These are phyloP conservation scores for Lonchura striata DNA, from an alignment of 2,113 vertebrate genomes.

Conservation along the genomic window DNA sequence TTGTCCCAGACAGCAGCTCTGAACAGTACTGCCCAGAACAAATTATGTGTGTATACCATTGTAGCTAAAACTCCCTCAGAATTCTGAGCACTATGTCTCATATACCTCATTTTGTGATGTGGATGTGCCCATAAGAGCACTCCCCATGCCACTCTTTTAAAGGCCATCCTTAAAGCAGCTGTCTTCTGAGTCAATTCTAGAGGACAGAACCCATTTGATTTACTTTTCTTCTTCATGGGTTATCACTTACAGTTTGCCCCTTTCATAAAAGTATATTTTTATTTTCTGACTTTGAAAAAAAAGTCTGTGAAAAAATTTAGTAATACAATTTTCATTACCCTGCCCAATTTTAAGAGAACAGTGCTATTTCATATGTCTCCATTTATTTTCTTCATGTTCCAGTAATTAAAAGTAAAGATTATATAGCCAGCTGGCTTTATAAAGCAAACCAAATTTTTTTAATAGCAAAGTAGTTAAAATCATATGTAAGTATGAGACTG, in stretches of 20 bases:
- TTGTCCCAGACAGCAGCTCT: not conserved
- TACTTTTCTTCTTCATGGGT: not conserved
- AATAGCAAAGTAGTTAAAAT: not conserved
- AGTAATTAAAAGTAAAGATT: not conserved
- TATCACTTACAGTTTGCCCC: not conserved
- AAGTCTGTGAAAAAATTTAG: not conserved
- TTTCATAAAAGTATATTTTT: not conserved
- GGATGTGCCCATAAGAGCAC: not conserved
- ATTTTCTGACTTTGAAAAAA: not conserved
- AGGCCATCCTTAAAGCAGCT: not conserved
- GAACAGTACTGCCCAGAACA: not conserved
- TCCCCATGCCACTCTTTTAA: not conserved
- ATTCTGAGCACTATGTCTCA: not conserved
- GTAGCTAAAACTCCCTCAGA: not conserved
- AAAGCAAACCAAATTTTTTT: not conserved
- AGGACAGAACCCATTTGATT: not conserved
- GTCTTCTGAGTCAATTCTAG: not conserved
- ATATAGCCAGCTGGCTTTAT: not conserved
- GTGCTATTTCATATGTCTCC: not conserved
- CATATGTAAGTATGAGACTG: not conserved
- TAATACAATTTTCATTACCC: not conserved
- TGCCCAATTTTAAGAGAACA: not conserved
- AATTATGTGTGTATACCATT: accelerated
- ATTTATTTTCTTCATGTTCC: not conserved
- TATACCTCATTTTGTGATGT: not conserved